Evolutionary conservation across 1,140 invertebrate genomes (phyloP).

Genomic region (Bombus breviceps): DNA sequence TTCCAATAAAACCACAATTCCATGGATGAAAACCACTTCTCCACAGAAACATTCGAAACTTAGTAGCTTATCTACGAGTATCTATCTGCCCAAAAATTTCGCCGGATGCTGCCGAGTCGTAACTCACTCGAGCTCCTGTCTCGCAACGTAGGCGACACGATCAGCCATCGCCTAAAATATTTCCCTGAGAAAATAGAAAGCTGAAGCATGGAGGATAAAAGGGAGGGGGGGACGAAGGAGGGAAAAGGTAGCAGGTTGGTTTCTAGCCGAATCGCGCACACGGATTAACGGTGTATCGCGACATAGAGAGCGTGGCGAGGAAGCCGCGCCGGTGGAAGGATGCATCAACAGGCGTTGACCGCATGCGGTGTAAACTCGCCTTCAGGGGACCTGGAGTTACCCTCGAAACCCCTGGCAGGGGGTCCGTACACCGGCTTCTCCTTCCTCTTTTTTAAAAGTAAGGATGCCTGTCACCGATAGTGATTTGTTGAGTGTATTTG

Average conservation of each 20-base stretch:
- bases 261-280: too few species aligned
- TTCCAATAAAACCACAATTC: background rate
- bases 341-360: slow-evolving; percentile 69
- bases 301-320: slow-evolving; percentile 32
- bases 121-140: background rate
- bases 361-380: slow-evolving; percentile 74
- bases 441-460: slow-evolving; percentile 79
- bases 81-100: background rate
- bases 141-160: background rate
- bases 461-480: slow-evolving; percentile 82
- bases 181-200: too few species aligned
- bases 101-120: background rate
- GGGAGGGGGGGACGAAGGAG: too few species aligned
- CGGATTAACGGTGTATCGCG: slow-evolving; percentile 3
- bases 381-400: slow-evolving; percentile 69
- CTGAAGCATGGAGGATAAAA: too few species aligned
- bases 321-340: slow-evolving; percentile 55
- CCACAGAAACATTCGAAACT: background rate
- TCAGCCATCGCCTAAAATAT: too few species aligned
- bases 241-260: too few species aligned
- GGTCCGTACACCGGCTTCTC: slow-evolving; percentile 79
- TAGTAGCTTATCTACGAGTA: background rate
- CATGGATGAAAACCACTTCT: background rate
- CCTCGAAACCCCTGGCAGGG: slow-evolving; percentile 79
- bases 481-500: slow-evolving; percentile 83